Base-by-base conservation (phyloP, 2,797 vertebrate genomes). In the Distichodus sexfasciatus region DNA sequence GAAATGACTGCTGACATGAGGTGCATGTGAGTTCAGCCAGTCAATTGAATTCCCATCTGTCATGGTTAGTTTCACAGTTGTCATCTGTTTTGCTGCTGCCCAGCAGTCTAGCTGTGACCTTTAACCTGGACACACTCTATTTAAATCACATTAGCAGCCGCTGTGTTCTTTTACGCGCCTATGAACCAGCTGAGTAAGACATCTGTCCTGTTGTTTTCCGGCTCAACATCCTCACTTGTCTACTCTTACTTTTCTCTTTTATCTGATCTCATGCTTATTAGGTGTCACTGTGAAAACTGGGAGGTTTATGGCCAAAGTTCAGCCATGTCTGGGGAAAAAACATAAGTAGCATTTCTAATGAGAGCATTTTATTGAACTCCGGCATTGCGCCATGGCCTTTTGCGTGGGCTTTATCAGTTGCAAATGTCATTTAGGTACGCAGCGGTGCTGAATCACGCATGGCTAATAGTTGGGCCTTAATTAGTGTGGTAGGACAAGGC, bases 11-110 rank as follows among this genome's bases (percentile, higher is more conserved):
- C 57, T 75, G 72, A 77, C 72, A 72, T 60, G 58, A 43, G 41
- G 57, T 59, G 57, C 54, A 53, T 63, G 51, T 72, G 66, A 71
- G 83, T 85, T 80, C 80, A 81, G 80, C 72, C 83, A 89, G 82
- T 91, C 87, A 85, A 89, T 90, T 90, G 86, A 88, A 89, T 88
- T 85, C 80, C 80, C 87, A 90, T 91, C 87, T 86, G 87, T 92
- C 90, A 91, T 87, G 89, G 85, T 91, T 91, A 88, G 88, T 90
- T 91, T 90, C 86, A 87, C 83, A 87, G 85, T 77, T 92, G 89
- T 91, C 90, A 90, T 87, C 87, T 87, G 87, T 83, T 89, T 86
- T 85, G 76, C 81, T 81, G 75, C 84, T 86, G 86, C 84, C 89
- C 86, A 82, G 88, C 84, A 23, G 85, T 85, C 76, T 77, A 82